phyloP scores from a whole-genome alignment of 2,113 vertebrate species.

The Calyptomena viridis region DNA sequence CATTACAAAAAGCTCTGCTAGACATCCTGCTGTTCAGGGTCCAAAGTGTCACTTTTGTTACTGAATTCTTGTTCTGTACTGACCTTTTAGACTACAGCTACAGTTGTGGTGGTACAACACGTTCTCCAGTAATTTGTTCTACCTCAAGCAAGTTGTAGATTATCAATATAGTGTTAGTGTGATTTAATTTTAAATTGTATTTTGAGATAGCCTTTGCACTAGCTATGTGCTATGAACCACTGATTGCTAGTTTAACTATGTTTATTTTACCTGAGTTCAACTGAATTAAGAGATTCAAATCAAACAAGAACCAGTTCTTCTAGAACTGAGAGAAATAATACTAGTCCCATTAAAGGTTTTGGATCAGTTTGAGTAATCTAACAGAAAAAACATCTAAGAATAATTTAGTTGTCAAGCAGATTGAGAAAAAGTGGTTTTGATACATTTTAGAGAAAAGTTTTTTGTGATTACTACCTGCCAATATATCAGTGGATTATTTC shows the following conservation, averaged over 20 bases:
- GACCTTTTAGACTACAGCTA: slow-evolving; percentile 26
- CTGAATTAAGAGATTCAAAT: background rate
- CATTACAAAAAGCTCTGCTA: slow-evolving; percentile 24
- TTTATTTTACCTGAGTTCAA: background rate
- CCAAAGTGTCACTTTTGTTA: slow-evolving; percentile 45
- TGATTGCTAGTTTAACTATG: background rate
- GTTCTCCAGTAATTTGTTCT: background rate
- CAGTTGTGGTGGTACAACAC: background rate
- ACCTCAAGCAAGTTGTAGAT: background rate
- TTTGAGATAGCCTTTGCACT: background rate
- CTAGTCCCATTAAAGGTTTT: background rate
- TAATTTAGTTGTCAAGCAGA: background rate
- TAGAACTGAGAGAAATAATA: background rate
- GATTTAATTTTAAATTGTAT: background rate
- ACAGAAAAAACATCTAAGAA: background rate
- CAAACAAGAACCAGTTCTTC: background rate
- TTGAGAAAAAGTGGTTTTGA: background rate
- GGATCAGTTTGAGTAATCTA: background rate
- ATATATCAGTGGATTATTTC: slow-evolving; percentile 34
- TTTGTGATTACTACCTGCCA: background rate
- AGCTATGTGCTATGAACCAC: background rate
- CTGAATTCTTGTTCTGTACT: slow-evolving; percentile 46
- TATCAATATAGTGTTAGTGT: background rate
- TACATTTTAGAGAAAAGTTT: background rate
- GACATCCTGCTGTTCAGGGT: slow-evolving; percentile 7